Base-by-base conservation (phyloP, 2,888 invertebrate species). In the Apamea crenata region DNA sequence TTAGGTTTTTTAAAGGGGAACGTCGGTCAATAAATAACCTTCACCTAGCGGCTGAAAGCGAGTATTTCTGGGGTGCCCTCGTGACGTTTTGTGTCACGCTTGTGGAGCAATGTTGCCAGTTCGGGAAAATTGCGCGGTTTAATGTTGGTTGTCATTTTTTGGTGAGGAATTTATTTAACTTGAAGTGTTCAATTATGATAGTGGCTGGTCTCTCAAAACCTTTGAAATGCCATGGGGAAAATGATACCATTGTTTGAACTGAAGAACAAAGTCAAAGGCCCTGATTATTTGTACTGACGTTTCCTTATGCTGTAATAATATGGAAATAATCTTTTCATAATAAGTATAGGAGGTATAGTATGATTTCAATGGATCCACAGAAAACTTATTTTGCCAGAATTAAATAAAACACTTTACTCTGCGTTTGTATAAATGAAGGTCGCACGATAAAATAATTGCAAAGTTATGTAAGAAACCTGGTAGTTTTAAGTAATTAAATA, bases 21-120 rank as follows among this genome's bases (percentile, higher is more conserved):
- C 81, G 81, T 79, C 84, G 83, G 86, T 87, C 84, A 83, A 79
- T 79, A 56, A 69, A 83, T 94, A 95, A 95, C 96, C 96, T 96
- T 96, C 96, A 96, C 95, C 96, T 95, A 95, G 94, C 95, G 90
- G 90, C 96, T 95, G 95, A 96, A 95, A 95, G 92, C 92, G 93
- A 87, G 92, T 96, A 96, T 96, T 96, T 96, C 93, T 94, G 95
- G 91, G 91, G 89, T 92, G 96, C 91, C 95, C 96, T 96, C 96
- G 96, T 96, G 95, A 96, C 95, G 96, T 95, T 94, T 94, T 90
- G 86, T 92, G 94, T 95, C 95, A 96, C 94, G 93, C 91, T 94
- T 94, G 89, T 91, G 87, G 81, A 81, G 18, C 67, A 79, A 92
- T 94, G 94, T 96, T 95, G 95, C 95, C 89, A 93, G 72, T 36